Conservation (phyloP, 1,140 invertebrate species). For the Drosophila hydei region DNA sequence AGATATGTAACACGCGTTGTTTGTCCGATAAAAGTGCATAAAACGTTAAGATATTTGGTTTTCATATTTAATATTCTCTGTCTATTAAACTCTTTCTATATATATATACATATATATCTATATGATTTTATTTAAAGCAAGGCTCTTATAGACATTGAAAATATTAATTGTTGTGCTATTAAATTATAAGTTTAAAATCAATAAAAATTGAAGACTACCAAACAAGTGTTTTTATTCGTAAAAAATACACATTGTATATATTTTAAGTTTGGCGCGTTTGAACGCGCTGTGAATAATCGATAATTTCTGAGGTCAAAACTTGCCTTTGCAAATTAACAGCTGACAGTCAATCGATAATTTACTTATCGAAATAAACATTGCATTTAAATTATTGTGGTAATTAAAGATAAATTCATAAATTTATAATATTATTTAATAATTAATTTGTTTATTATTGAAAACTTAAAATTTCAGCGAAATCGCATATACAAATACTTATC, state of each 20-base stretch:
- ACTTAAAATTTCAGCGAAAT: neutral
- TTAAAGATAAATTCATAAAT: no score
- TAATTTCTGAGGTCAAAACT: no score
- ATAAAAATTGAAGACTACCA: slow-evolving; percentile 19
- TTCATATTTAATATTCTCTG: slow-evolving; percentile 29
- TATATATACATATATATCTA: slow-evolving; percentile 12
- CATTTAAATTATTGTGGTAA: no score
- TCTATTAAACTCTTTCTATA: slow-evolving; percentile 19
- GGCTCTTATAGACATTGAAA: slow-evolving; percentile 45
- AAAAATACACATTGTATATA: neutral
- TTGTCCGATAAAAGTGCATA: slow-evolving; percentile 20
- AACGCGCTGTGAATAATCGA: neutral
- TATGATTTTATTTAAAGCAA: slow-evolving; percentile 52
- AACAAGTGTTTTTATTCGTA: slow-evolving; percentile 1
- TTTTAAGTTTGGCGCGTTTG: neutral
- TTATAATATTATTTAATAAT: neutral
- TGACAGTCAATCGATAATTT: no score
- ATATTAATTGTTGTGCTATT: slow-evolving; percentile 77
- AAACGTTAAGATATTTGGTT: slow-evolving; percentile 35
- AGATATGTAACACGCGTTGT: slow-evolving; percentile 5
- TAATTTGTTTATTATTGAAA: neutral
- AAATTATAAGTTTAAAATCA: slow-evolving; percentile 61
- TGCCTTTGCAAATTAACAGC: no score
- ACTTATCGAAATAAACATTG: no score
- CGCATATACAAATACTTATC: no score